Evolutionary conservation across 2,888 invertebrate genomes (phyloP), one percentile per base, ranked within the genome.

Genomic region (Dugesia japonica): DNA sequence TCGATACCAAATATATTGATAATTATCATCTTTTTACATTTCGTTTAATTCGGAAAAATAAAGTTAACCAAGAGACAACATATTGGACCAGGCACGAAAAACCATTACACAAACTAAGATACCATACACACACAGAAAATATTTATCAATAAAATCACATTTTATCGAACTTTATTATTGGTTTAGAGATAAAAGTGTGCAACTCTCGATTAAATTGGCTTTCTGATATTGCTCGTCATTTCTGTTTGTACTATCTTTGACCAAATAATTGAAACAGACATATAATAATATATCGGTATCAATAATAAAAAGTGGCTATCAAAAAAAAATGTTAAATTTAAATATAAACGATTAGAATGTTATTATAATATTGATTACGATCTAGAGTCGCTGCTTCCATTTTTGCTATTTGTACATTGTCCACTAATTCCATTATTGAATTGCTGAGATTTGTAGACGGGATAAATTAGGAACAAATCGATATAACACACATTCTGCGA

Each of bases 61-160:
- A 56, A 56, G 23, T 56, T n/a, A 56, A 56, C 56, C 56, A 56
- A 56, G 20, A 56, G 56, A 56, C 56, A 56, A 56, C 56, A 56
- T 9, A 56, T 56, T 56, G 56, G 56, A 56, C 56, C 56, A 56
- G 56, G 56, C 56, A 56, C 56, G 56, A 56, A n/a, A 56, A 56
- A n/a, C 56, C n/a, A n/a, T 20, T 23, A 56, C n/a, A 56, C n/a
- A 56, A 56, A n/a, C 23, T 20, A 56, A 20, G 1, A 56, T 56
- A 56, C 23, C 56, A 56, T n/a, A 20, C 23, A n/a, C n/a, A n/a
- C n/a, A n/a, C n/a, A n/a, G n/a, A 31, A 31, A 31, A 31, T 31
- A 31, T 31, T 31, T 4, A 31, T 31, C 13, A 4, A 31, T 31
- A 31, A 31, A 31, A 31, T 31, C 31, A 31, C 31, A 31, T 7